Percentiles rank a stretch among this genome's conserved stretches.
These are phyloP conservation scores for Gadopsis marmoratus DNA, from an alignment of 2,797 vertebrate species.

Conservation along the genomic window DNA sequence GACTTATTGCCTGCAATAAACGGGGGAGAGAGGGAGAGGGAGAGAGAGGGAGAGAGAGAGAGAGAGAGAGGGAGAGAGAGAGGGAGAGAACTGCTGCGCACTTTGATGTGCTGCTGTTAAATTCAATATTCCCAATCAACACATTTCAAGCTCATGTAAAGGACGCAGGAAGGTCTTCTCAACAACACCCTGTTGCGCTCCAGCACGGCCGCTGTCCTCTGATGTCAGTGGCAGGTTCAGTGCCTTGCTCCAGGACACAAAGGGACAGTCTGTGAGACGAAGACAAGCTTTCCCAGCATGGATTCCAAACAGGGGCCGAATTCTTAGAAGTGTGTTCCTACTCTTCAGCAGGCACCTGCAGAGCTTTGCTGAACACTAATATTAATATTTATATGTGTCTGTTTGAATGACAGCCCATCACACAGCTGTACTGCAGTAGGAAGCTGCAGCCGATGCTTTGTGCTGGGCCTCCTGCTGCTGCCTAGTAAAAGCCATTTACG, in stretches of 20 bases:
- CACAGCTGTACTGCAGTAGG: background rate
- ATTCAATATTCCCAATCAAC: background rate
- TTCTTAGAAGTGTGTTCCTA: background rate
- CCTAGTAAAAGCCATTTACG: background rate
- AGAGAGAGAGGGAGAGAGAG: background rate
- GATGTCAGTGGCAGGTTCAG: background rate
- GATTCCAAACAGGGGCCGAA: background rate
- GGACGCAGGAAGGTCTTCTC: background rate
- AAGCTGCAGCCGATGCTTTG: background rate
- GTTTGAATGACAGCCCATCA: background rate
- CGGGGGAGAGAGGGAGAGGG: background rate
- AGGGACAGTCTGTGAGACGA: background rate
- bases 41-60: too few species aligned
- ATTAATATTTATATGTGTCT: background rate
- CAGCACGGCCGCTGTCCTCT: background rate
- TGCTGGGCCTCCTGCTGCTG: background rate
- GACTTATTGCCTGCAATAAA: conserved; percentile 76
- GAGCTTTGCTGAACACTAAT: too few species aligned
- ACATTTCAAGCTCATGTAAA: too few species aligned
- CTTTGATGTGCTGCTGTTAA: background rate
- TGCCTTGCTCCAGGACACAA: background rate
- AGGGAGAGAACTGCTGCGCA: background rate
- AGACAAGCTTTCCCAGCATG: background rate
- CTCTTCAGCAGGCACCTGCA: background rate
- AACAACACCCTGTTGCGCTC: background rate